A percentile compares a stretch with the other conserved stretches of the same genome.
Conservation (phyloP, 1,140 invertebrate genomes). For the Tetramorium parvispinum region DNA sequence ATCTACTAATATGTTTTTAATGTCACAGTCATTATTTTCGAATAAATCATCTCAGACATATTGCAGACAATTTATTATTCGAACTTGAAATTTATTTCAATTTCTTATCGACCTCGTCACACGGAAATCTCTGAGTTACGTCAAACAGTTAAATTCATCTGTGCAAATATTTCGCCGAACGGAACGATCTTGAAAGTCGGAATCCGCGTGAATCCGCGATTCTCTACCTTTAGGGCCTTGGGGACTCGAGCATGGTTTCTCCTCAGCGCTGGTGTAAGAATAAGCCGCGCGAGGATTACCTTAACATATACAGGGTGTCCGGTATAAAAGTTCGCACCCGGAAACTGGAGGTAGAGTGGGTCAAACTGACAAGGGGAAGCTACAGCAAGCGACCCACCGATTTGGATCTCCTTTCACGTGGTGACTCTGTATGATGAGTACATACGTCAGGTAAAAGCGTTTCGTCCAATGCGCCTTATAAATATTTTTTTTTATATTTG, state of each 20-base stretch:
- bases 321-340: no score
- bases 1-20: background rate
- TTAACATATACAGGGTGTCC: no score
- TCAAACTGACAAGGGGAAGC: no score
- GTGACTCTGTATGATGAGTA: no score
- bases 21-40: background rate
- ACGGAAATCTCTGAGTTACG: background rate
- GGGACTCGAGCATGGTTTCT: background rate
- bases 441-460: no score
- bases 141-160: background rate
- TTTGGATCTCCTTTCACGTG: no score
- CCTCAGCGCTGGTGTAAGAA: slow-evolving; percentile 15
- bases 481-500: no score
- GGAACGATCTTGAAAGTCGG: background rate
- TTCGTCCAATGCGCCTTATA: no score
- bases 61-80: background rate
- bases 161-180: background rate
- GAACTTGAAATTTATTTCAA: background rate
- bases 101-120: background rate
- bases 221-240: slow-evolving; percentile 25
- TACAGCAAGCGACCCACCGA: no score
- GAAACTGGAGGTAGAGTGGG: no score
- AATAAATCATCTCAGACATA: background rate
- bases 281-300: slow-evolving; percentile 38
- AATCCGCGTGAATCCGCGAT: background rate